Conservation (phyloP, 2,797 vertebrate species). For the Phataginus tricuspis region DNA sequence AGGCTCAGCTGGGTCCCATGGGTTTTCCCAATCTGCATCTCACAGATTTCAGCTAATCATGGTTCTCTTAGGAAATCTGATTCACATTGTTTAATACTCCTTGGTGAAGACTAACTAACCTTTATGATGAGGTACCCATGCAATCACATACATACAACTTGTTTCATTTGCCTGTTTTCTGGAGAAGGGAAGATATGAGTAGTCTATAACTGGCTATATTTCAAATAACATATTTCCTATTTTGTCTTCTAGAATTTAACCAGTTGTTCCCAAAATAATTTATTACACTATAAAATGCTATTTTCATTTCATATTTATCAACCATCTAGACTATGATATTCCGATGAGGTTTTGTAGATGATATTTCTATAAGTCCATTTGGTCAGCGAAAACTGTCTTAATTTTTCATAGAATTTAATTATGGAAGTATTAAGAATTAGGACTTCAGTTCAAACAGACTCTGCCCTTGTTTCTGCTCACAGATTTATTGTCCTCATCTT, state of each 20-base stretch:
- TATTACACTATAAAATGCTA: neutral
- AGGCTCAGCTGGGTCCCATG: neutral
- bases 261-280: conserved; percentile 14
- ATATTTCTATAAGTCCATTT: neutral
- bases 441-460: neutral
- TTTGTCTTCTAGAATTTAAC: conserved; percentile 10
- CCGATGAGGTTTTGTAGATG: neutral
- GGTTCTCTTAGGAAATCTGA: neutral
- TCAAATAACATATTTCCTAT: neutral
- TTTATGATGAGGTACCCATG: neutral
- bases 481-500: neutral
- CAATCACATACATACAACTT: neutral
- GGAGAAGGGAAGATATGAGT: neutral
- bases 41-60: neutral
- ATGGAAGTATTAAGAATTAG: neutral
- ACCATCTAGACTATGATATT: neutral
- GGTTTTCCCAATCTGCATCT: neutral
- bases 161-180: neutral
- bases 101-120: neutral
- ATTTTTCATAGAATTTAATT: neutral
- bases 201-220: neutral
- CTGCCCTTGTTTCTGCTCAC: neutral
- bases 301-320: neutral
- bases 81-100: neutral
- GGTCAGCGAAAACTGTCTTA: neutral